Evolutionary conservation across 2,113 vertebrate species (phyloP).

Genomic region (Microcebus murinus): DNA sequence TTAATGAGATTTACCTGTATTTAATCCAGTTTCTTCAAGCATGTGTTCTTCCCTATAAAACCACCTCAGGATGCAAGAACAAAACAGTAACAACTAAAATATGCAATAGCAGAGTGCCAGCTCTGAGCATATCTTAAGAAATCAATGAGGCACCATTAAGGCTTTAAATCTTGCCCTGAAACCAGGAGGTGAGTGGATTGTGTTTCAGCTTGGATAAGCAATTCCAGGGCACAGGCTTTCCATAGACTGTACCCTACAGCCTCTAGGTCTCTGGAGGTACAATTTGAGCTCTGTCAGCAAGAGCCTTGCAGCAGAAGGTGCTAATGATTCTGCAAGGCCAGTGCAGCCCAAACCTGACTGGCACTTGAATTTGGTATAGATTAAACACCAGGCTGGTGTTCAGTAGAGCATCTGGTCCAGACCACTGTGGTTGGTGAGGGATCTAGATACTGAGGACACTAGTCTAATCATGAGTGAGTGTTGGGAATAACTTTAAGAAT

Average conservation of each 20-base stretch:
- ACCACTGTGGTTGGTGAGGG: neutral
- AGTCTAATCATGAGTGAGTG: neutral
- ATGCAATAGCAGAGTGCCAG: neutral
- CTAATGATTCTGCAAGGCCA: neutral
- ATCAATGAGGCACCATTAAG: constrained; percentile 57
- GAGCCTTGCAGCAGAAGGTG: neutral
- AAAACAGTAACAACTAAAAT: constrained; percentile 66
- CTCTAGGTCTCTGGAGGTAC: neutral
- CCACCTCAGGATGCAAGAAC: constrained; percentile 49
- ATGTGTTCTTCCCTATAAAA: constrained; percentile 57
- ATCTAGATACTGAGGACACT: neutral
- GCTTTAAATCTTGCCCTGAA: constrained; percentile 50
- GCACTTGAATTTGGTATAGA: neutral
- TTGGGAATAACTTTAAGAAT: neutral
- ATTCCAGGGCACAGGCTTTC: neutral
- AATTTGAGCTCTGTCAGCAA: neutral
- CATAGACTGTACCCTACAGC: neutral
- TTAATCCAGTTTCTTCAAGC: constrained; percentile 58
- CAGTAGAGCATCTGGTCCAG: neutral
- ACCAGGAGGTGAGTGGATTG: neutral
- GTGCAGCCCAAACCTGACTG: neutral
- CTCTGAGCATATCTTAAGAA: constrained; percentile 41
- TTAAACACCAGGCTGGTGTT: neutral
- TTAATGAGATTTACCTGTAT: constrained; percentile 50
- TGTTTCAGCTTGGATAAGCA: constrained; percentile 33